Base-by-base conservation (phyloP, 2,797 vertebrate genomes). In the Rallus crepitans region DNA sequence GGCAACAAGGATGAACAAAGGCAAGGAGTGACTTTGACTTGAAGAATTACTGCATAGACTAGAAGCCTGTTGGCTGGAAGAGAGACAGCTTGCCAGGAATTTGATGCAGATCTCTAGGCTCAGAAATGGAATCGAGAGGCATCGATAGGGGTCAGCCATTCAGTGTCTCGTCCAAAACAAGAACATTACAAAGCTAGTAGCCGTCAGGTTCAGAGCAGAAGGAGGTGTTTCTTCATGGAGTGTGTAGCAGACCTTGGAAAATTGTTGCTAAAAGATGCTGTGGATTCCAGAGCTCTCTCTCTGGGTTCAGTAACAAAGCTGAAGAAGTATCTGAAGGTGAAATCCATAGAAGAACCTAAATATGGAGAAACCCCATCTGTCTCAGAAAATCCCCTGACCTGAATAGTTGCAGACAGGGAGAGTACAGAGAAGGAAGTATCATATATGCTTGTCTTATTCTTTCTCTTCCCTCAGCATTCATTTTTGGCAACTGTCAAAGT, bases 331-430 rank as follows among this genome's bases (percentile, higher is more conserved):
- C 18, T 66, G 28, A 31, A 78, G 37, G 40, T 85, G 17, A 65
- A 61, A 56, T 70, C 40, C 28, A 5, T 4, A 56, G 30, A 45
- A 60, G 57, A 53, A 70, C 21, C 42, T 73, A 37, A 63, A 80
- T 42, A 66, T 0, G 0, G 24, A 69, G 25, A 93, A 89, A 45
- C 9, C 7, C 4, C 0, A 0, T n/a, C 24, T 2, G 5, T 33
- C 40, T 81, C 47, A 30, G n/a, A 83, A 93, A 90, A 72, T 35
- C 1, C 0, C 16, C 2, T 68, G 59, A 56, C 8, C 11, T 80
- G 0, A 70, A 82, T 15, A 65, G 13, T 24, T 76, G 66, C 31
- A 72, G 35, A n/a, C 27, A 53, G 23, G 50, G 7, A 86, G 42
- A 10, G 2, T 71, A 40, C 60, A 77, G 37, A 70, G 59, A 69